phyloP scores from a whole-genome alignment of 2,888 invertebrate genomes.

The Pycnomerus fuliginosus region DNA sequence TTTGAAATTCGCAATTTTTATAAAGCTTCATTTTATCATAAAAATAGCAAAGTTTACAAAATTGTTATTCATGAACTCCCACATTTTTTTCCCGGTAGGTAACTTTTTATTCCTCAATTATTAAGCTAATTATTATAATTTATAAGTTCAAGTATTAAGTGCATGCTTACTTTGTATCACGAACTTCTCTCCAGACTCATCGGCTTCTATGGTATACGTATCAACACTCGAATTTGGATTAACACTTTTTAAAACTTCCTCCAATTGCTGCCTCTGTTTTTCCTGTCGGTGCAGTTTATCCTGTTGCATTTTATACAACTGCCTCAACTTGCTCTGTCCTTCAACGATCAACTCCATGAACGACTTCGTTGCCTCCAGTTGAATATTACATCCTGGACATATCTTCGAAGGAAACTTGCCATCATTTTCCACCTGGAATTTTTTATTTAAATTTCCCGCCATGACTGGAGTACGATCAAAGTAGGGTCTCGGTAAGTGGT shows the following conservation, averaged over 20 bases:
- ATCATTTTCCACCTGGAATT: slow-evolving; percentile 66
- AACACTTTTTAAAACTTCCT: slow-evolving; percentile 44
- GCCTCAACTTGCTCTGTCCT: slow-evolving; percentile 64
- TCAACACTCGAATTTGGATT: slow-evolving; percentile 49
- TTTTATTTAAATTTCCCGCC: slow-evolving; percentile 27
- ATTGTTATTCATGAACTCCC: no score
- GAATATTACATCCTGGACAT: slow-evolving; percentile 75
- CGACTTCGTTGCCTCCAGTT: slow-evolving; percentile 71
- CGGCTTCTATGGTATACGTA: slow-evolving; percentile 45
- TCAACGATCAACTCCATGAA: slow-evolving; percentile 71
- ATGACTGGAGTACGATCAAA: slow-evolving; percentile 26
- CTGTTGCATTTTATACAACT: slow-evolving; percentile 54
- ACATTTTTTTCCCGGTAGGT: no score
- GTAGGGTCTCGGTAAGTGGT: slow-evolving; percentile 37
- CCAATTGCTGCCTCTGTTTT: slow-evolving; percentile 44
- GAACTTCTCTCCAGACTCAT: slow-evolving; percentile 52
- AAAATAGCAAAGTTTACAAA: no score
- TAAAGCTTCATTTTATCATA: no score
- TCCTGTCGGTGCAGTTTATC: slow-evolving; percentile 49
- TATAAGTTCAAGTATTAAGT: slow-evolving; percentile 4
- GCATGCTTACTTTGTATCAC: slow-evolving; percentile 55
- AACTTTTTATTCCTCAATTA: no score
- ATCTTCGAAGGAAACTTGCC: slow-evolving; percentile 69
- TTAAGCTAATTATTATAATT: not conserved
- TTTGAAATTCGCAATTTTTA: no score